A percentile compares a stretch with the other conserved stretches of the same genome.
These are phyloP conservation scores for Fistularia commersonii DNA, from an alignment of 2,797 vertebrate genomes.

Conservation along the genomic window DNA sequence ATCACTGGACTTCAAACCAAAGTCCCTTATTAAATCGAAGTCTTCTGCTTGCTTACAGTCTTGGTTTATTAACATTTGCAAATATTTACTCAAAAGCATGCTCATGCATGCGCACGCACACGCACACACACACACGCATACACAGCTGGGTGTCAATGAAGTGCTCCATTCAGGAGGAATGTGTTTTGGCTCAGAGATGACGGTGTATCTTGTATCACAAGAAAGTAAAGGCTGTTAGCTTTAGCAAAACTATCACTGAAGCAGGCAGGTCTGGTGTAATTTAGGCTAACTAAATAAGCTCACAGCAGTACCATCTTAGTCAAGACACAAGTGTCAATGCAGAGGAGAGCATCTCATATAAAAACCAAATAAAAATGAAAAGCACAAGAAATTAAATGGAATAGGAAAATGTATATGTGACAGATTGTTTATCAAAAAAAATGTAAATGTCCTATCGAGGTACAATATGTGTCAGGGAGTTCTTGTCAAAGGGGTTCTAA, in stretches of 20 bases:
- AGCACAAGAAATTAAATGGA: no score
- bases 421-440: no score
- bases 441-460: no score
- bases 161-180: slow-evolving; percentile 54
- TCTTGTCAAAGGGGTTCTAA: no score
- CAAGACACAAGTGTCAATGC: not conserved
- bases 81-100: slow-evolving; percentile 50
- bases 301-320: not conserved
- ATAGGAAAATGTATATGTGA: no score
- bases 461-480: no score
- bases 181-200: slow-evolving; percentile 43
- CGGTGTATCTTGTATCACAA: slow-evolving; percentile 39
- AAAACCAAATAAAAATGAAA: no score
- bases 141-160: slow-evolving; percentile 35
- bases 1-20: slow-evolving; percentile 17
- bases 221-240: slow-evolving; percentile 40
- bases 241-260: slow-evolving; percentile 31
- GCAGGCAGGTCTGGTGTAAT: not conserved
- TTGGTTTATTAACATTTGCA: slow-evolving; percentile 32
- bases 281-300: not conserved
- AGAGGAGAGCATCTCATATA: no score
- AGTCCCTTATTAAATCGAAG: slow-evolving; percentile 26
- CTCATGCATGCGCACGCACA: slow-evolving; percentile 7
- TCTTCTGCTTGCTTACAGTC: slow-evolving; percentile 19
- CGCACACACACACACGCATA: slow-evolving; percentile 20